phyloP scores from a whole-genome alignment of 2,113 vertebrate species.

The Cyprinodon brontotheroides region DNA sequence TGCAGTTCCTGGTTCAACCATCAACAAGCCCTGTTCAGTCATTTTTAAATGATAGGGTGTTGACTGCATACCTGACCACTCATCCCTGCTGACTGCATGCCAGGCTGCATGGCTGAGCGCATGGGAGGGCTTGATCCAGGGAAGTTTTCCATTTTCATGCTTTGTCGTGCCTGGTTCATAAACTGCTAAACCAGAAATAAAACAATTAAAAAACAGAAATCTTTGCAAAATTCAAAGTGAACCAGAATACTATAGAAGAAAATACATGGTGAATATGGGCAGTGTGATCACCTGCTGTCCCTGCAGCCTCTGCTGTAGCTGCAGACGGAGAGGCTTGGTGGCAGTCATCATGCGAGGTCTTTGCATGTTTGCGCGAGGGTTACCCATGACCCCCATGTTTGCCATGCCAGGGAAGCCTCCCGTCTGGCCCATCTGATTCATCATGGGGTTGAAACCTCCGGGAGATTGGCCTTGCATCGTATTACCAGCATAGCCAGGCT shows the following conservation, averaged over 20 bases:
- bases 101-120: constrained; percentile 85
- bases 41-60: neutral
- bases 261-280: neutral
- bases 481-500: constrained; percentile 78
- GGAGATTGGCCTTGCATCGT: constrained; percentile 85
- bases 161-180: constrained; percentile 92
- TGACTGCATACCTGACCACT: constrained; percentile 77
- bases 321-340: constrained; percentile 91
- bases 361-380: constrained; percentile 85
- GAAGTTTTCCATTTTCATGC: constrained; percentile 88
- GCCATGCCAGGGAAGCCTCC: constrained; percentile 77
- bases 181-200: constrained; percentile 78
- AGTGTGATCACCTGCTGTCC: constrained; percentile 89
- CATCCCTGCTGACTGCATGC: constrained; percentile 53
- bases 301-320: constrained; percentile 96
- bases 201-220: neutral
- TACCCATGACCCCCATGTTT: constrained; percentile 80
- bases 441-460: constrained; percentile 85
- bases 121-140: constrained; percentile 80
- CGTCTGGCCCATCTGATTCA: constrained; percentile 73
- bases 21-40: no score
- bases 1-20: neutral
- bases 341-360: constrained; percentile 87
- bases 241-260: neutral
- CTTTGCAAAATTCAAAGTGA: neutral